These are phyloP conservation scores for Andrena haemorrhoa DNA, from an alignment of 2,888 invertebrate species.

Conservation along the genomic window DNA sequence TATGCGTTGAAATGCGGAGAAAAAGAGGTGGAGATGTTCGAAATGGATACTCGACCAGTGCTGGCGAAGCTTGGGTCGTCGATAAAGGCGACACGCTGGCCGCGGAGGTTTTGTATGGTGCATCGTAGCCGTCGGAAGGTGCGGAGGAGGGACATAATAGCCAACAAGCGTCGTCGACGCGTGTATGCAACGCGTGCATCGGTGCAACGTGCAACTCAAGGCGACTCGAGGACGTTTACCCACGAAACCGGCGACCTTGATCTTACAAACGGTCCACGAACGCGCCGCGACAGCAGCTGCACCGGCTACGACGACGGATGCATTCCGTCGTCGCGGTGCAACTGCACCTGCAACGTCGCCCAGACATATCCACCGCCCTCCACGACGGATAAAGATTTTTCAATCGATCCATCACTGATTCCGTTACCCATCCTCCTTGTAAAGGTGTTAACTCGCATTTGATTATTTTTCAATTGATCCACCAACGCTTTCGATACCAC, in stretches of 20 bases:
- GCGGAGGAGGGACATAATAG: slow-evolving; percentile 65
- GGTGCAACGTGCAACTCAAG: slow-evolving; percentile 68
- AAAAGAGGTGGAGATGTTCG: neutral
- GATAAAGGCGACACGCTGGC: slow-evolving; percentile 45
- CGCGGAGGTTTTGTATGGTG: slow-evolving; percentile 39
- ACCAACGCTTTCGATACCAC: neutral
- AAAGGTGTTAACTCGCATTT: too few relatives aligned
- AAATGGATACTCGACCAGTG: slow-evolving; percentile 32
- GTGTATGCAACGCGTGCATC: slow-evolving; percentile 39
- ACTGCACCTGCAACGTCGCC: slow-evolving; percentile 50
- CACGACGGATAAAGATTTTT: neutral
- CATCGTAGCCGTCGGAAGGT: slow-evolving; percentile 33
- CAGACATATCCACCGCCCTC: neutral
- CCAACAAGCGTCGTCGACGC: slow-evolving; percentile 60
- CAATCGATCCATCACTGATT: neutral
- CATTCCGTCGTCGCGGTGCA: slow-evolving; percentile 38
- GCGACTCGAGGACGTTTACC: slow-evolving; percentile 78
- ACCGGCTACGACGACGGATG: slow-evolving; percentile 47
- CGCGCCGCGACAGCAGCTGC: slow-evolving; percentile 62
- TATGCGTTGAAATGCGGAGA: neutral
- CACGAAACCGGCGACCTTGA: slow-evolving; percentile 78
- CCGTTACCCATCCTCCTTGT: neutral
- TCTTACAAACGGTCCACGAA: slow-evolving; percentile 77
- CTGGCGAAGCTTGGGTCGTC: slow-evolving; percentile 2
- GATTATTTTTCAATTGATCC: neutral